Evolutionary conservation across 2,113 vertebrate genomes (phyloP).

Genomic region (Macrotus californicus): DNA sequence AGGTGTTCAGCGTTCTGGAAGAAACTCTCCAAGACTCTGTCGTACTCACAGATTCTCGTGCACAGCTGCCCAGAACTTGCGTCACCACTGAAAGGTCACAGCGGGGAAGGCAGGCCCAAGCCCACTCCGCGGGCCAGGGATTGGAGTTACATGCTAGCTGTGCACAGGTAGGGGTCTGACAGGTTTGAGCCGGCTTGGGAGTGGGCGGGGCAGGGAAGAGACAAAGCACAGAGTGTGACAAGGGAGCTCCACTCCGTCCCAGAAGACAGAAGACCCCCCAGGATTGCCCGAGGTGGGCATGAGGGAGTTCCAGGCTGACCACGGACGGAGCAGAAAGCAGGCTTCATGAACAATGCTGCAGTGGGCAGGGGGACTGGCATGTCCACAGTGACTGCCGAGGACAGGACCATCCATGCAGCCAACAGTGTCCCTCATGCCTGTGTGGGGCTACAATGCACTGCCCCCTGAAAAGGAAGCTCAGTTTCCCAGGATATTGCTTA

Average conservation of each 20-base stretch:
- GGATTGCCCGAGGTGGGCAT: not conserved
- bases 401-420: not conserved
- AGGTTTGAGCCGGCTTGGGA: not conserved
- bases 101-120: not conserved
- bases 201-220: not conserved
- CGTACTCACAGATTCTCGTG: not conserved
- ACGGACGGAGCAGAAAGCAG: not conserved
- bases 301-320: not conserved
- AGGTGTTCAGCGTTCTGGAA: not conserved
- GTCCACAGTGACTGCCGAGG: not conserved
- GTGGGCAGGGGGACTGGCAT: accelerated
- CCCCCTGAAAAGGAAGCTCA: not conserved
- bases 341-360: accelerated
- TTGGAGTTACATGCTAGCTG: not conserved
- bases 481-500: not conserved
- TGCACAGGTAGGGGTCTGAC: not conserved
- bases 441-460: not conserved
- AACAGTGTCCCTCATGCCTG: not conserved
- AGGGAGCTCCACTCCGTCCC: not conserved
- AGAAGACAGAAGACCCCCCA: not conserved
- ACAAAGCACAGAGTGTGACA: not conserved
- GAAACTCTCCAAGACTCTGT: not conserved
- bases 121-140: not conserved
- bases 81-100: not conserved
- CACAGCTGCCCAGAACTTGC: no score